These are phyloP conservation scores for Blera fallax DNA, from an alignment of 2,888 invertebrate species.

Conservation along the genomic window DNA sequence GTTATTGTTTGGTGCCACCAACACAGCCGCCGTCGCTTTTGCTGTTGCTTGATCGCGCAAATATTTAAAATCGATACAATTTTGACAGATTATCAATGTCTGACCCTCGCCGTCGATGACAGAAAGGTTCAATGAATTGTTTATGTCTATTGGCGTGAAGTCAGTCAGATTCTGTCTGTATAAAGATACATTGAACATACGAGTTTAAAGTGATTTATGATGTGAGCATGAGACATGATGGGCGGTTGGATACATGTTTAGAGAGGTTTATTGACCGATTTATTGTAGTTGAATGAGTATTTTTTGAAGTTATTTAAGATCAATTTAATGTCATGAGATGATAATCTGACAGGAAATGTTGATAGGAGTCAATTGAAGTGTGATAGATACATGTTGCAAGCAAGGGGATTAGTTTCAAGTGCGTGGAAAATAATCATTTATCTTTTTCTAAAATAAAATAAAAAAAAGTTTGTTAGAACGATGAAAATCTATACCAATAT, in stretches of 20 bases:
- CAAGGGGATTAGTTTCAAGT: neutral
- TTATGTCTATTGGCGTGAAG: conserved; percentile 54
- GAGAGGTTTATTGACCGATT: conserved; percentile 48
- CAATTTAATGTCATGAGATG: neutral
- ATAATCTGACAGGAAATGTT: conserved; percentile 40
- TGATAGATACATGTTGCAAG: conserved; percentile 36
- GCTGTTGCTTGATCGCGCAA: conserved; percentile 39
- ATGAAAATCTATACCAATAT: too few relatives aligned
- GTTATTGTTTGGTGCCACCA: conserved; percentile 43
- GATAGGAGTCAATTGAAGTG: conserved; percentile 6
- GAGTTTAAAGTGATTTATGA: conserved; percentile 62
- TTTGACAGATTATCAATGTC: conserved; percentile 68
- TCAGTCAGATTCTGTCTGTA: conserved; percentile 29
- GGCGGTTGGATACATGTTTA: conserved; percentile 3
- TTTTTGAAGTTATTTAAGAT: neutral
- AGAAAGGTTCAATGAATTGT: conserved; percentile 70
- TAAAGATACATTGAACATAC: conserved; percentile 39
- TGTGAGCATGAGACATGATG: conserved; percentile 12
- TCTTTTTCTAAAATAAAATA: neutral
- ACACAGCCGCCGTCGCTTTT: neutral
- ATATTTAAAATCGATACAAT: conserved; percentile 70
- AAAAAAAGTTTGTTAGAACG: too few relatives aligned
- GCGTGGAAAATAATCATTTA: neutral
- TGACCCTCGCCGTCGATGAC: conserved; percentile 59
- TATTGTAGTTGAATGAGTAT: neutral